Evolutionary conservation across 2,888 invertebrate genomes (phyloP), one percentile per base, ranked within the genome.

Genomic region (Polyommatus icarus): DNA sequence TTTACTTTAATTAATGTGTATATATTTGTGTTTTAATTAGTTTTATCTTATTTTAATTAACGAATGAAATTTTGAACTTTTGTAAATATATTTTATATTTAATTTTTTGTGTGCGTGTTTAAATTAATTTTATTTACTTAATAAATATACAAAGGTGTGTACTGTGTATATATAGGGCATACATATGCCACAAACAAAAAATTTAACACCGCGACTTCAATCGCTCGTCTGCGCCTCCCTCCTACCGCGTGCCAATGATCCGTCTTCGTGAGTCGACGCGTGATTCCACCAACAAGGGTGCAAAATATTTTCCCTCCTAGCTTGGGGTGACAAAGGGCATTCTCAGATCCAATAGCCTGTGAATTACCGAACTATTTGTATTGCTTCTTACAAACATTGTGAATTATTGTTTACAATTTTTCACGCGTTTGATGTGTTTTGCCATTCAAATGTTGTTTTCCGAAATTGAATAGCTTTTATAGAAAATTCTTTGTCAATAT

Each of bases 251-350:
- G 84, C 86, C 87, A 84, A 90, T 90, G 90, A 92, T 92, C 92
- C 91, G 91, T 92, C 91, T 93, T 91, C 89, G 90, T 91, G 90
- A 87, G 90, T 90, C 89, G 89, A 91, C 92, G 92, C 92, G 92
- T 93, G 93, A 92, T 93, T 92, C 93, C 88, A 89, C 89, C 91
- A 89, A 89, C 91, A 90, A 90, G 93, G 93, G 92, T 87, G 90
- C 87, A 86, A 91, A 91, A 90, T 90, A 91, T 91, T 91, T 91
- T 89, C 87, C 87, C 85, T 86, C 84, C 85, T 81, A 85, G 86
- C 89, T 90, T 86, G 85, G 80, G 80, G 83, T 85, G 86, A 88
- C 89, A 90, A 84, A 85, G 84, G 84, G 81, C 81, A 71, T 77
- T 72, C 72, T 73, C 36, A 72, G 80, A 81, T 81, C 75, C 75